Conservation (phyloP, 1,140 invertebrate species). For the Lamellibrachia luymesi region DNA sequence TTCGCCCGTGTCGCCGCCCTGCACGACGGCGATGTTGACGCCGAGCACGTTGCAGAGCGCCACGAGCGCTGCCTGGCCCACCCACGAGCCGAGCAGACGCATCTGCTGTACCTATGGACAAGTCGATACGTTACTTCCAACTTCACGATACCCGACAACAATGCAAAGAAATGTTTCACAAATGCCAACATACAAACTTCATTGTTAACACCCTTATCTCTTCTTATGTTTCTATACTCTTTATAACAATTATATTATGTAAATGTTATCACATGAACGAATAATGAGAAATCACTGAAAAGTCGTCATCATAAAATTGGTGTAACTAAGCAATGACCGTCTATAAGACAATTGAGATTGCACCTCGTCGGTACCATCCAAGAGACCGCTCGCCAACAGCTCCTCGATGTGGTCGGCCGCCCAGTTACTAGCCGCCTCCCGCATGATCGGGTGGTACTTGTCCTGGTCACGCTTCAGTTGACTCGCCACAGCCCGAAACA, state of each 20-base stretch:
- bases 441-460: background rate
- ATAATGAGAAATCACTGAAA: background rate
- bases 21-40: constrained; percentile 18
- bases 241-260: background rate
- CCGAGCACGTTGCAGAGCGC: constrained; percentile 14
- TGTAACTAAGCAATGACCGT: background rate
- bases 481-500: constrained; percentile 16
- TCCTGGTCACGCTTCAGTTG: constrained; percentile 14
- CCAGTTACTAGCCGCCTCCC: background rate
- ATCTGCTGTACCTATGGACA: background rate
- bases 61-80: constrained; percentile 9
- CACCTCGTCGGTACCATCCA: constrained; percentile 7
- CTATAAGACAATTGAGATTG: background rate
- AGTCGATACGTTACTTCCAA: background rate
- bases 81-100: background rate
- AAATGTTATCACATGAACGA: background rate
- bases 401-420: background rate
- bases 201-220: background rate
- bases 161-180: background rate
- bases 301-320: background rate
- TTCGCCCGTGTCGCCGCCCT: constrained; percentile 17
- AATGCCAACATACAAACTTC: background rate
- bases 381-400: constrained; percentile 11
- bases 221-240: background rate
- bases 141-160: background rate